Evolutionary conservation across 1,140 invertebrate genomes (phyloP).

Genomic region (Microplitis mediator): DNA sequence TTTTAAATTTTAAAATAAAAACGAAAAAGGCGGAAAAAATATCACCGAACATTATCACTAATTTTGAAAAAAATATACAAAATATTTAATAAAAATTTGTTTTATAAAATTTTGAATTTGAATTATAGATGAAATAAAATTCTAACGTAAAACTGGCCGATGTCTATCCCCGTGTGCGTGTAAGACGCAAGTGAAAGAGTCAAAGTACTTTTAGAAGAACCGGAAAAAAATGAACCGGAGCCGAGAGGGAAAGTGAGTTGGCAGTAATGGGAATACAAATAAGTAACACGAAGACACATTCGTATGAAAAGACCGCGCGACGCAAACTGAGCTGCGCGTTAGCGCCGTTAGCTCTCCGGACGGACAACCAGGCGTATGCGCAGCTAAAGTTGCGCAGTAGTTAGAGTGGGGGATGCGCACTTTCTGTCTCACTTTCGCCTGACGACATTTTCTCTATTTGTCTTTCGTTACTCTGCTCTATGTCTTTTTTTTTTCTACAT

Average conservation of each 20-base stretch:
- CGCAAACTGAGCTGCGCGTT: slow-evolving; percentile 46
- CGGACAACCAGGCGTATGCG: slow-evolving; percentile 27
- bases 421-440: too few species aligned
- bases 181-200: neutral
- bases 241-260: neutral
- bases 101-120: too few species aligned
- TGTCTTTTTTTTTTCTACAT: neutral
- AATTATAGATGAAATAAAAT: too few species aligned
- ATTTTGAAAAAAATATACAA: too few species aligned
- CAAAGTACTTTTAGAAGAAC: neutral
- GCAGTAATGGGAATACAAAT: neutral
- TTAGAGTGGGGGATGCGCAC: neutral
- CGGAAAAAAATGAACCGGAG: neutral
- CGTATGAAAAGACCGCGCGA: neutral
- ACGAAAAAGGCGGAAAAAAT: too few species aligned
- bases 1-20: too few species aligned
- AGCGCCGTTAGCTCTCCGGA: slow-evolving; percentile 35
- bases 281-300: neutral
- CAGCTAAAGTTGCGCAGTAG: neutral
- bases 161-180: neutral
- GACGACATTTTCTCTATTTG: too few species aligned
- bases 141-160: too few species aligned
- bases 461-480: too few species aligned
- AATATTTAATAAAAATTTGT: too few species aligned
- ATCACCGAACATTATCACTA: too few species aligned